These are phyloP conservation scores for Mycetomoellerius zeteki DNA, from an alignment of 1,140 invertebrate genomes.

Conservation along the genomic window DNA sequence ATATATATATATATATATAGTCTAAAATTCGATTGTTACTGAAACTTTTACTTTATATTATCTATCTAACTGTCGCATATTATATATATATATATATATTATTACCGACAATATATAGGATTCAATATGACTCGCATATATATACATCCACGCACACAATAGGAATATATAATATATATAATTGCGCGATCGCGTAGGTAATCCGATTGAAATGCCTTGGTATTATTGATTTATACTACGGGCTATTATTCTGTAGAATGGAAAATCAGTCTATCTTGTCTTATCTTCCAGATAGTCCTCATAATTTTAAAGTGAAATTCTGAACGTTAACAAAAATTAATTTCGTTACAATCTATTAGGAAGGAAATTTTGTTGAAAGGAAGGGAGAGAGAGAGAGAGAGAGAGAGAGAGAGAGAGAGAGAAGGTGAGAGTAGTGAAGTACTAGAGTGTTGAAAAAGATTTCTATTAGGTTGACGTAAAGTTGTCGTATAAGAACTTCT, in stretches of 20 bases:
- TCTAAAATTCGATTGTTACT: constrained; percentile 26
- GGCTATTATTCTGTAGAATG: constrained; percentile 26
- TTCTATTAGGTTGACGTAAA: constrained; percentile 37
- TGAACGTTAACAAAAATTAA: constrained; percentile 22
- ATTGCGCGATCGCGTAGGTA: constrained; percentile 49
- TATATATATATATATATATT: background rate
- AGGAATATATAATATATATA: constrained; percentile 68
- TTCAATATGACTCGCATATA: constrained; percentile 29
- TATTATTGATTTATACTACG: constrained; percentile 68
- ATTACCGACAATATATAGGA: constrained; percentile 51
- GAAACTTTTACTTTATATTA: constrained; percentile 16
- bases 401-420: background rate
- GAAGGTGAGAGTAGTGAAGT: background rate
- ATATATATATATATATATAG: background rate
- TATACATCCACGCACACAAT: background rate
- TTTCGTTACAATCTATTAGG: background rate
- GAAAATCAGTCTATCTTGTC: constrained; percentile 30
- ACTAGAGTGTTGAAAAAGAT: background rate
- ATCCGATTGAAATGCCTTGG: constrained; percentile 67
- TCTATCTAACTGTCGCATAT: background rate
- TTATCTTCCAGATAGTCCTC: background rate
- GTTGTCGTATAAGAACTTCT: constrained; percentile 42
- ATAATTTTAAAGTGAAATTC: constrained; percentile 6
- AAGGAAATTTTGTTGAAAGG: background rate
- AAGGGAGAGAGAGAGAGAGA: background rate